These are phyloP conservation scores for Apodemus sylvaticus DNA, from an alignment of 2,113 vertebrate species.

Conservation along the genomic window DNA sequence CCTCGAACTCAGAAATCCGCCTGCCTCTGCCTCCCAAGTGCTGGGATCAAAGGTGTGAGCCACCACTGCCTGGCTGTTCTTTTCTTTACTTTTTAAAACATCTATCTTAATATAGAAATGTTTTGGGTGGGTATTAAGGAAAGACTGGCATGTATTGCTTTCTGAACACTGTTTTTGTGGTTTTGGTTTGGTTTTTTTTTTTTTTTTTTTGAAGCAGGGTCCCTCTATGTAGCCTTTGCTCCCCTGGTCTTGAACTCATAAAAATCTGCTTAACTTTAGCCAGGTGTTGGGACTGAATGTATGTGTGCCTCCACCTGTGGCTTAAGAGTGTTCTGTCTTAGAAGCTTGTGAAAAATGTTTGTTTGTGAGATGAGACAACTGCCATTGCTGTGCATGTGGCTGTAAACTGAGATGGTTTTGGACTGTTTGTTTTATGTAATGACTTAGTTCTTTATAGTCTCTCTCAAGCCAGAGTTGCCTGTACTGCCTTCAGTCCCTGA, in stretches of 20 bases:
- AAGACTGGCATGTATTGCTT: background rate
- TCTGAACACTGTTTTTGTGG: no score
- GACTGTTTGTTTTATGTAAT: background rate
- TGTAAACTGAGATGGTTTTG: background rate
- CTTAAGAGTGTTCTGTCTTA: background rate
- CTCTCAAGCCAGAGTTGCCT: background rate
- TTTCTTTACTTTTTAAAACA: background rate
- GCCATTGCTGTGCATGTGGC: background rate
- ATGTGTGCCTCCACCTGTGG: background rate
- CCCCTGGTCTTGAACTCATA: background rate
- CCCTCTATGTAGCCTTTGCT: background rate
- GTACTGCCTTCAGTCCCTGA: background rate
- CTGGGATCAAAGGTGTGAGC: no score
- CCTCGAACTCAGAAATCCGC: no score
- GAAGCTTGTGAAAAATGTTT: background rate
- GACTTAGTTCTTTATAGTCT: background rate
- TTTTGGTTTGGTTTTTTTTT: no score
- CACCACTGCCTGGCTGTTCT: no score
- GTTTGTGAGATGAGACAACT: background rate
- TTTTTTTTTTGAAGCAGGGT: background rate
- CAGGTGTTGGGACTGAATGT: background rate
- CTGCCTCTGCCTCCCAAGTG: no score
- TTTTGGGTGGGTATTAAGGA: background rate
- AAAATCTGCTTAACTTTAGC: background rate
- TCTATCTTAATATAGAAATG: background rate